Conservation (phyloP, 2,888 invertebrate genomes). For the Punctoribates punctum region DNA sequence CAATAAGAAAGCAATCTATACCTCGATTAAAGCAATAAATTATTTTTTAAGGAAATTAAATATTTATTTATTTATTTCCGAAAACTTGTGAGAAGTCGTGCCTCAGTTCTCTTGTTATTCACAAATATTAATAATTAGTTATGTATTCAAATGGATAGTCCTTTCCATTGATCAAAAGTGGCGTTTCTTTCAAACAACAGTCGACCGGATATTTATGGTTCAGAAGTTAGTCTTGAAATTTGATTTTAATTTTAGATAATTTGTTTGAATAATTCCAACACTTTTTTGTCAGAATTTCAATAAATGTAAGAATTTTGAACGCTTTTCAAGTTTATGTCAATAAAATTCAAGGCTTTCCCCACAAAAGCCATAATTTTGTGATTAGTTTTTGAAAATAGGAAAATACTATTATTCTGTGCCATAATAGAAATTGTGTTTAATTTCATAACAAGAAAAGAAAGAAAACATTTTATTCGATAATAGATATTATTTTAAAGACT, state of each 20-base stretch:
- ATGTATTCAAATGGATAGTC: not conserved
- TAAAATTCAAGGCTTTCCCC: too few relatives aligned
- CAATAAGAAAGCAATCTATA: not conserved
- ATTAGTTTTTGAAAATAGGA: not conserved
- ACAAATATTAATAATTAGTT: too few relatives aligned
- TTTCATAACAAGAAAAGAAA: too few relatives aligned
- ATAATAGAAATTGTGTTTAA: too few relatives aligned
- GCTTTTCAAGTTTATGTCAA: too few relatives aligned
- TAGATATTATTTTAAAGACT: too few relatives aligned
- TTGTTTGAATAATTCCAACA: not conserved
- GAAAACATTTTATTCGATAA: too few relatives aligned
- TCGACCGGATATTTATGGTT: constrained; percentile 4
- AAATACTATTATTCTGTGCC: too few relatives aligned
- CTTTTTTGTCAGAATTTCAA: not conserved
- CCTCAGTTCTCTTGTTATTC: not conserved
- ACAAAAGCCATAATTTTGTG: too few relatives aligned
- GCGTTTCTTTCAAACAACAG: not conserved
- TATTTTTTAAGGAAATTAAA: constrained; percentile 6
- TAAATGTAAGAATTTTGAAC: too few relatives aligned
- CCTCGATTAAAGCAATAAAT: not conserved
- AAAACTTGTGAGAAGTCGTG: not conserved
- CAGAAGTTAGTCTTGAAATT: not conserved
- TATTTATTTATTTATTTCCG: not conserved
- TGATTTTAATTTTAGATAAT: not conserved
- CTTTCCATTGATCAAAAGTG: not conserved